Evolutionary conservation across 2,113 vertebrate genomes (phyloP), one percentile per base, ranked within the genome.

Genomic region (Leucosticte australis): DNA sequence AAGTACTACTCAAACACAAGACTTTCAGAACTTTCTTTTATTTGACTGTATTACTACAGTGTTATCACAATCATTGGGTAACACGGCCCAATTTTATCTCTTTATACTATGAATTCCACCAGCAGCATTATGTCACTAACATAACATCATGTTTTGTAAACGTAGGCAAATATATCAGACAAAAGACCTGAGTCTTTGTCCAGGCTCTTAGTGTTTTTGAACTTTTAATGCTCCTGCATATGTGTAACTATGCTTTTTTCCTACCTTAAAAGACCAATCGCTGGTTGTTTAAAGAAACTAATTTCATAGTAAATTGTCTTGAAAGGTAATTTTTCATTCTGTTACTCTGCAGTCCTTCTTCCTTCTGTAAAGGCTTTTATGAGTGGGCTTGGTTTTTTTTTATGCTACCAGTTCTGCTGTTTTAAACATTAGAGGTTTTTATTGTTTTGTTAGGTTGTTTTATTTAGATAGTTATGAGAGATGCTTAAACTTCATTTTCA

Each of bases 31-130:
- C 5, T 10, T 57, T 11, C 8, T 46, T 47, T 69, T 37, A 22
- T 8, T 41, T 0, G 0, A 33, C 11, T n/a, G 2, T 20, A 8
- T 68, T 71, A 20, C 27, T 56, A 12, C 5, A 42, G 3, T 46
- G 7, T 35, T 71, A n/a, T 28, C 37, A 17, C n/a, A 13, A 7
- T 53, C 6, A 41, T 2, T 39, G n/a, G 5, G 3, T 44, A 64
- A 47, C 5, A 47, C 2, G n/a, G 10, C 3, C 28, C 1, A 24
- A 7, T 70, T 69, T 73, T 62, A 35, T 47, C 28, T 67, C 13
- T 49, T 52, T 24, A 27, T 35, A 9, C 5, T 26, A 14, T 4
- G 3, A 35, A 18, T 35, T 80, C 13, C 13, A 79, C 7, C 6
- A 42, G 41, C 41, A 42, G 15, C 41, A 42, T 42, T 15, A 42